Base-by-base conservation (phyloP, 2,113 vertebrate species). In the Rhinolophus ferrumequinum region DNA sequence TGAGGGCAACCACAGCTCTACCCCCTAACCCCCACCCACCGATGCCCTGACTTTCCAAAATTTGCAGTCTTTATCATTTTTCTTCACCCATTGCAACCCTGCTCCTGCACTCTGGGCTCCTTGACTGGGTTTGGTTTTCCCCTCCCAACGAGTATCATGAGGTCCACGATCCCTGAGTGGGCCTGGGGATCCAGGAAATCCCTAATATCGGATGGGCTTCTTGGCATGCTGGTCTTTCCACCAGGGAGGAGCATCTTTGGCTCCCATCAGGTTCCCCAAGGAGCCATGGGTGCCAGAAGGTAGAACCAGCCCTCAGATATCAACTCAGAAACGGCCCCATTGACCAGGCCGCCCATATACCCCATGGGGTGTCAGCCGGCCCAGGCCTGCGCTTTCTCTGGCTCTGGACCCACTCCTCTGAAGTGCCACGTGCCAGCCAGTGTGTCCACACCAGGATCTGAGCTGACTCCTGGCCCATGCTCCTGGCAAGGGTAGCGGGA, bases 1-100 rank as follows among this genome's bases (percentile, higher is more conserved):
- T 0, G 13, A 38, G 12, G 28, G 8, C n/a, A 38, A 7, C 2
- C 1, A 0, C 0, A 56, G 50, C 38, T 58, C 3, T 11, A 2
- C 16, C 69, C 0, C 0, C 50, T 13, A 6, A 15, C 10, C 33
- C 11, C 2, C 0, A 44, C 18, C n/a, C 22, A 1, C 66, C 2
- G n/a, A 1, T 1, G 24, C 30, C 33, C 52, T 54, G 22, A 41
- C 2, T n/a, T 83, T 22, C 75, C n/a, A 21, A 30, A 24, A 8
- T 52, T 18, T 13, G 28, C 10, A 15, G 3, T 22, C 15, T 41
- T 50, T 18, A 0, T n/a, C 5, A 4, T 30, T 69, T 58, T 10
- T 15, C 16, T 33, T 69, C 9, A 3, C 6, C 19, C 5, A 1
- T 11, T 41, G 11, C 22, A 3, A 10, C 5, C 35, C n/a, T 0